These are phyloP conservation scores for Tetragonula carbonaria DNA, from an alignment of 2,888 invertebrate species.

Conservation along the genomic window DNA sequence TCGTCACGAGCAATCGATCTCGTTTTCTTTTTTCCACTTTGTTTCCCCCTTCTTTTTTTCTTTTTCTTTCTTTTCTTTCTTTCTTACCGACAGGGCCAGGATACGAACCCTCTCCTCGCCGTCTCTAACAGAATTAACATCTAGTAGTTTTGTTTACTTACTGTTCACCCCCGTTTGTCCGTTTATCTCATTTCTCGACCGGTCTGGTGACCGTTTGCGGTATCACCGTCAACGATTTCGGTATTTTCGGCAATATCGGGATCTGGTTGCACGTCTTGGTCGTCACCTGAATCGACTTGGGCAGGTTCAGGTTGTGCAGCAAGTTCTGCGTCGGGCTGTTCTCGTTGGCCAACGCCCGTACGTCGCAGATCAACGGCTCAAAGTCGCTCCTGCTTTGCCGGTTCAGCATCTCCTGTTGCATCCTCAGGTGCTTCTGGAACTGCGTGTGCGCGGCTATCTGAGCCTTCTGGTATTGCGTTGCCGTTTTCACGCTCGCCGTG, in stretches of 20 bases:
- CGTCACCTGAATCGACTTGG: constrained; percentile 82
- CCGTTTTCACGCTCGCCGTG: constrained; percentile 60
- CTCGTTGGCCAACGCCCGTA: constrained; percentile 79
- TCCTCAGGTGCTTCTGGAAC: constrained; percentile 81
- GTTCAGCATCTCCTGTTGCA: constrained; percentile 82
- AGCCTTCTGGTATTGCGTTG: constrained; percentile 68
- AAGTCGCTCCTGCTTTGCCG: constrained; percentile 81
- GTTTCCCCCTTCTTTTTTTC: too few species aligned
- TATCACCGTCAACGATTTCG: constrained; percentile 92
- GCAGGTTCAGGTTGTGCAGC: constrained; percentile 80
- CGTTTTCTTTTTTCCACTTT: too few species aligned
- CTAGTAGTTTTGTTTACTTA: constrained; percentile 58
- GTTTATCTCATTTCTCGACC: constrained; percentile 71
- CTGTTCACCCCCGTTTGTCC: constrained; percentile 36
- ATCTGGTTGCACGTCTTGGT: constrained; percentile 80
- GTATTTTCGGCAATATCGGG: constrained; percentile 90
- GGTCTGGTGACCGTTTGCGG: constrained; percentile 86
- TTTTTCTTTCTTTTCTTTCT: too few species aligned
- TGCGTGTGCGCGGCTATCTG: constrained; percentile 77
- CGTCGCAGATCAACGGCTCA: constrained; percentile 83
- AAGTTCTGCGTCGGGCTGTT: constrained; percentile 81
- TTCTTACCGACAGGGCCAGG: background rate
- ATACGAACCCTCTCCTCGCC: background rate
- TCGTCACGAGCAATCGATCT: background rate
- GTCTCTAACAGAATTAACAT: constrained; percentile 27